A percentile compares a stretch with the other conserved stretches of the same genome.
phyloP scores from a whole-genome alignment of 2,113 vertebrate genomes.

The Microcebus jonahi region DNA sequence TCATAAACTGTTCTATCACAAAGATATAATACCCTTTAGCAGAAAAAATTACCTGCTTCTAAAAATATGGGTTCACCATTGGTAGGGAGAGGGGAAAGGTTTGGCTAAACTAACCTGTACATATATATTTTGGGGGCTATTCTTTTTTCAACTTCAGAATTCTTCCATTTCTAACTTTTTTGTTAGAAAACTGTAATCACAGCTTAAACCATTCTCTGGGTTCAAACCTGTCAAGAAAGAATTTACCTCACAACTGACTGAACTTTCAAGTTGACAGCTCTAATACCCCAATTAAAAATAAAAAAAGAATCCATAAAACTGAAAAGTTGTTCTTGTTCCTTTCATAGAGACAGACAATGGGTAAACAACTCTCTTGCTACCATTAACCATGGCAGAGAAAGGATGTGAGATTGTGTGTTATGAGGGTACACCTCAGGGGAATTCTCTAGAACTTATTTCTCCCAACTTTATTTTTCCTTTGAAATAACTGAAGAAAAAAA shows the following conservation, averaged over 20 bases:
- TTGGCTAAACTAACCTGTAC: not conserved
- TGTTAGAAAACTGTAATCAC: not conserved
- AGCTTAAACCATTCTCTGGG: not conserved
- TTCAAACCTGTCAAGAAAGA: not conserved
- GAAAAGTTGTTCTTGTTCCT: not conserved
- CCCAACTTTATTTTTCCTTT: not conserved
- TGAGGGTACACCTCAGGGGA: not conserved
- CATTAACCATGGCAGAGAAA: not conserved
- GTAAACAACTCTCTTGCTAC: not conserved
- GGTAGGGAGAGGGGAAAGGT: not conserved
- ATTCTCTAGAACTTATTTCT: not conserved
- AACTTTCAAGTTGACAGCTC: not conserved
- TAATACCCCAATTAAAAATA: not conserved
- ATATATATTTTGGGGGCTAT: not conserved
- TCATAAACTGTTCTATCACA: not conserved
- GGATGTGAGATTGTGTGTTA: not conserved
- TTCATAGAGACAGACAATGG: not conserved
- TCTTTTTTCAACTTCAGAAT: not conserved
- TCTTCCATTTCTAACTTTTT: not conserved
- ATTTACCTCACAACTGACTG: not conserved
- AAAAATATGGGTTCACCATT: not conserved
- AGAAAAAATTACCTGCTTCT: not conserved
- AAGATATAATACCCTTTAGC: not conserved
- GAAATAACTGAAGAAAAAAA: not conserved
- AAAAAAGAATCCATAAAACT: not conserved